Conservation (phyloP, 2,888 invertebrate genomes). For the Heterodera filipjevi region DNA sequence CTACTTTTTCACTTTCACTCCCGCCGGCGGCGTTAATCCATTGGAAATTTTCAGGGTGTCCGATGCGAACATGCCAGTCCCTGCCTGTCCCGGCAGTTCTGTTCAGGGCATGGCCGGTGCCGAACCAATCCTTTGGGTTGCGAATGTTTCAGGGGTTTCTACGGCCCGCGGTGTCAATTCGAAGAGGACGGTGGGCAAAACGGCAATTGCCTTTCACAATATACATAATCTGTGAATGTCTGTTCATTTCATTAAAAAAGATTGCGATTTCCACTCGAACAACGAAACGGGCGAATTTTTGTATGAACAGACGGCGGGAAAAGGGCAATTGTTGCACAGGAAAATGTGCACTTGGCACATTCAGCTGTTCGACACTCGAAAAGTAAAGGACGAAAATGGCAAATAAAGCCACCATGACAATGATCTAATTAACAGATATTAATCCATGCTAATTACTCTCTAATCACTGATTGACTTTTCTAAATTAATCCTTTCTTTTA, state of each 20-base stretch:
- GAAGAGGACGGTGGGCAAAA: slow-evolving; percentile 50
- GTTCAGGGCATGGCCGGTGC: slow-evolving; percentile 37
- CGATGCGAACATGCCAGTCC: slow-evolving; percentile 36
- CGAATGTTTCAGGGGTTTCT: slow-evolving; percentile 50
- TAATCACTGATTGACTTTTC: not conserved
- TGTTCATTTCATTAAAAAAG: slow-evolving; percentile 6
- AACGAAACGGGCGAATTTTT: slow-evolving; percentile 46
- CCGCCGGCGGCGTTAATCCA: too few species aligned
- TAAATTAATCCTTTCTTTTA: not conserved
- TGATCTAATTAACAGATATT: too few species aligned
- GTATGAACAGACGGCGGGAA: slow-evolving; percentile 25
- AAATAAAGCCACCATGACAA: too few species aligned
- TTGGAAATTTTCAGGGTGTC: slow-evolving; percentile 32
- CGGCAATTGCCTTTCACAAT: not conserved
- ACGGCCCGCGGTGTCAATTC: slow-evolving; percentile 50
- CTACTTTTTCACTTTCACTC: not conserved
- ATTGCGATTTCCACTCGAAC: slow-evolving; percentile 42
- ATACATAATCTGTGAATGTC: not conserved
- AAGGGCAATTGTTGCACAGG: slow-evolving; percentile 19
- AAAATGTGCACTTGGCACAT: slow-evolving; percentile 42
- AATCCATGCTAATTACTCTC: slow-evolving; percentile 17
- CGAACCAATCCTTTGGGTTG: slow-evolving; percentile 39
- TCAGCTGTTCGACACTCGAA: slow-evolving; percentile 43
- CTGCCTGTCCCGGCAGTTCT: slow-evolving; percentile 34
- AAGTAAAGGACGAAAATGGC: slow-evolving; percentile 30